Evolutionary conservation across 2,797 vertebrate genomes (phyloP).

Genomic region (Sebastes nivosus): DNA sequence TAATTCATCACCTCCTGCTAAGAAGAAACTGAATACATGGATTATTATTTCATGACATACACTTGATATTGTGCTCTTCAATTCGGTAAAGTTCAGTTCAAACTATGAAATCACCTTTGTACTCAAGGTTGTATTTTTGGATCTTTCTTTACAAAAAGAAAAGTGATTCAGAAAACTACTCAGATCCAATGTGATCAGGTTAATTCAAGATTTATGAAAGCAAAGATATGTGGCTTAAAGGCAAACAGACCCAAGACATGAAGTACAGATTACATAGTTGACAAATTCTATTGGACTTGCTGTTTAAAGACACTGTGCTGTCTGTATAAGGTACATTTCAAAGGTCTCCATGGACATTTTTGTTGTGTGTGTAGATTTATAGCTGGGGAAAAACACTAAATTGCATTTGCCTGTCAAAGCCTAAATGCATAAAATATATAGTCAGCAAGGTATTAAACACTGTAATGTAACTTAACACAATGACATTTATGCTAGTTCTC

Average conservation of each 20-base stretch:
- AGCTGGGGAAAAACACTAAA: background rate
- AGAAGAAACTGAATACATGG: background rate
- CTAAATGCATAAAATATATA: background rate
- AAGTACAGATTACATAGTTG: background rate
- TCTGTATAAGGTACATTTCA: background rate
- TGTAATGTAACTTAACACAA: background rate
- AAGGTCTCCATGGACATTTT: background rate
- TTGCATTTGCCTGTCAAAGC: background rate
- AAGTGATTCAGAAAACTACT: background rate
- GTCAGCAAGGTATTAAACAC: background rate
- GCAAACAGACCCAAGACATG: background rate
- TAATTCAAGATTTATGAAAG: background rate
- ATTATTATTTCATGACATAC: background rate
- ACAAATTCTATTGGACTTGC: background rate
- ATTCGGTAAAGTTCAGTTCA: background rate
- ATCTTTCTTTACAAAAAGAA: background rate
- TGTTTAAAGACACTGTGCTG: background rate
- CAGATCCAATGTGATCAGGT: background rate
- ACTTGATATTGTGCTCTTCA: background rate
- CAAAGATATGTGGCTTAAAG: background rate
- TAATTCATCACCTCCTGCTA: background rate
- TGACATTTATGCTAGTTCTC: too few species aligned
- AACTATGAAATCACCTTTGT: background rate
- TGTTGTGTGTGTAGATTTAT: background rate
- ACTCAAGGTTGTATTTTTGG: background rate